phyloP scores from a whole-genome alignment of 64 coral and sea anemone genomes.

The Exaiptasia diaphana region DNA sequence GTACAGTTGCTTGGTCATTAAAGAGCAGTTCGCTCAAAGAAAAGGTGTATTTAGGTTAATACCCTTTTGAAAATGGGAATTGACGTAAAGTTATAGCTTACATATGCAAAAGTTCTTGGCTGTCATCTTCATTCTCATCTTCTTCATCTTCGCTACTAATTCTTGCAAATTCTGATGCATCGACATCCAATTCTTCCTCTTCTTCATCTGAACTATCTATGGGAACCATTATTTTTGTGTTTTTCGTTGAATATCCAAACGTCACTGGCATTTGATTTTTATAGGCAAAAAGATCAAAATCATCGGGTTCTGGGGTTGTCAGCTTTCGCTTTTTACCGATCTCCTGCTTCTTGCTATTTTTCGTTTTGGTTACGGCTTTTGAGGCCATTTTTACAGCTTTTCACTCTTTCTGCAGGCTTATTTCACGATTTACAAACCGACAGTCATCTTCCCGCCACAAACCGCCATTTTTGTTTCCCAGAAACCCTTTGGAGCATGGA shows the following conservation, averaged over 20 bases:
- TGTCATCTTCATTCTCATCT: slow-evolving; percentile 3
- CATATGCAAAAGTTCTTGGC: slow-evolving; percentile 10
- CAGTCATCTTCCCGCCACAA: background rate
- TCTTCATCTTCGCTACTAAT: background rate
- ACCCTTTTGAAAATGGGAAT: too few relatives aligned
- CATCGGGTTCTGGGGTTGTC: background rate
- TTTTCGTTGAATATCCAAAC: background rate
- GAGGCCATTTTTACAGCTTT: background rate
- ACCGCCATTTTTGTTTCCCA: slow-evolving; percentile 10
- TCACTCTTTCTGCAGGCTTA: background rate
- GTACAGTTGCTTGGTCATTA: too few relatives aligned
- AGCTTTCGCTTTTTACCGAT: background rate
- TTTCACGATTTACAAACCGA: background rate
- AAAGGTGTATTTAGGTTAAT: too few relatives aligned
- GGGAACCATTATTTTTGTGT: background rate
- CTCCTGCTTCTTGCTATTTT: background rate
- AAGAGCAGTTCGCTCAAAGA: too few relatives aligned
- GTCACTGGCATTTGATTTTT: background rate
- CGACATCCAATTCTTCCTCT: slow-evolving; percentile 8
- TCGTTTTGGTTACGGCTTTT: background rate
- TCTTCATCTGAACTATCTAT: slow-evolving; percentile 34
- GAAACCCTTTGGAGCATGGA: background rate
- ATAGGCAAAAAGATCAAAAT: background rate
- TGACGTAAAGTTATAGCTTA: too few relatives aligned
- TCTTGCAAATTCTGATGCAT: background rate